Evolutionary conservation across 2,888 invertebrate genomes (phyloP).

Genomic region (Dolichopus griseipennis): DNA sequence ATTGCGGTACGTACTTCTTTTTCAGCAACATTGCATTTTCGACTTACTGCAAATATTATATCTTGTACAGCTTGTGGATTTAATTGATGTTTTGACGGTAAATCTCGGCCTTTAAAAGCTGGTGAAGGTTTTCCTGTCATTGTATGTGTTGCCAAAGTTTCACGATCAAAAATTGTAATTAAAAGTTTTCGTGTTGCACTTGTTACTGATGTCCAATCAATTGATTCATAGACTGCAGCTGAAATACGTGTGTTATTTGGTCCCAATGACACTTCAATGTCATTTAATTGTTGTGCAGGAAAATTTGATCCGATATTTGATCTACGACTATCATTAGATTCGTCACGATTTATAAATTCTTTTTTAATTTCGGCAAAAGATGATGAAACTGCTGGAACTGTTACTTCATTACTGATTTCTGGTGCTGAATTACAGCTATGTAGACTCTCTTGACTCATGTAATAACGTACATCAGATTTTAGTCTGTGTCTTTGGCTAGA

Average conservation of each 20-base stretch:
- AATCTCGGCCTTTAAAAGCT: conserved; percentile 37
- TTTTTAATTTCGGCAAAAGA: background rate
- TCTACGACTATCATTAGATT: background rate
- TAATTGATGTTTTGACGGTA: conserved; percentile 40
- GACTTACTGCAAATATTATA: conserved; percentile 49
- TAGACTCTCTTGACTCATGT: background rate
- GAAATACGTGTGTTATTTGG: conserved; percentile 41
- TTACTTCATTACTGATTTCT: background rate
- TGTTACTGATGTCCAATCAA: conserved; percentile 49
- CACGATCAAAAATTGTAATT: conserved; percentile 49
- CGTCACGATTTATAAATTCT: background rate
- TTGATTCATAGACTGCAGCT: conserved; percentile 42
- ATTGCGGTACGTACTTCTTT: conserved; percentile 52
- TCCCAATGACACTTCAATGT: conserved; percentile 36
- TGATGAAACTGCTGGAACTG: background rate
- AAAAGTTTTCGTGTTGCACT: conserved; percentile 51
- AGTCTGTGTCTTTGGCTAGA: background rate
- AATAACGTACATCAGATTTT: background rate
- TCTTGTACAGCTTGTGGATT: conserved; percentile 49
- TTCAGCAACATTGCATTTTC: conserved; percentile 48
- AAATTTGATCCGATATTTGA: background rate
- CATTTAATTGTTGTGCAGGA: background rate
- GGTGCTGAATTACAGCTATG: background rate
- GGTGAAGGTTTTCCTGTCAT: conserved; percentile 55
- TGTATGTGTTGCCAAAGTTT: conserved; percentile 52